These are phyloP conservation scores for Schizothorax lantsangensis DNA, from an alignment of 2,797 vertebrate genomes.

Conservation along the genomic window DNA sequence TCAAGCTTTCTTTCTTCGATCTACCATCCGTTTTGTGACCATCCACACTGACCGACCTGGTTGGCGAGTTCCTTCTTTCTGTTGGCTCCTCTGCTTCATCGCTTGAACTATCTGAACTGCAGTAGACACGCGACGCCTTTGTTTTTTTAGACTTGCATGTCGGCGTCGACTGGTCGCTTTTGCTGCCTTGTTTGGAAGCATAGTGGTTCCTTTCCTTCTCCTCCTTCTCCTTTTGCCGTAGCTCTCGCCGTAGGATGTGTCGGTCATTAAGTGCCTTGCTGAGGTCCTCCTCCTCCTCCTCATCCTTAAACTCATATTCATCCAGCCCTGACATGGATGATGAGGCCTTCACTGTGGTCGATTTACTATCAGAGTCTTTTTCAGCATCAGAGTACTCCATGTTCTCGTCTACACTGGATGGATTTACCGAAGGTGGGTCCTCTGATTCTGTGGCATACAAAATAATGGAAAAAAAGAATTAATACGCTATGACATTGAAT, in stretches of 20 bases:
- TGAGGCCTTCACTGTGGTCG: slow-evolving; percentile 80
- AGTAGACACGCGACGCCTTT: slow-evolving; percentile 87
- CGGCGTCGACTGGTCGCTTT: slow-evolving; percentile 80
- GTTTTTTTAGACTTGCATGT: slow-evolving; percentile 91
- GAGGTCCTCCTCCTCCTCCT: slow-evolving; percentile 88
- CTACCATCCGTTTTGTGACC: slow-evolving; percentile 83
- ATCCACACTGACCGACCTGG: slow-evolving; percentile 83
- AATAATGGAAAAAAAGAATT: not conserved
- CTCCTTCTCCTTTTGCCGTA: slow-evolving; percentile 87
- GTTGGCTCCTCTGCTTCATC: slow-evolving; percentile 89
- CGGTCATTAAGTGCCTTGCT: slow-evolving; percentile 93
- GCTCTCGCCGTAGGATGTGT: slow-evolving; percentile 90
- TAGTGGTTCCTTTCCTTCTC: slow-evolving; percentile 86
- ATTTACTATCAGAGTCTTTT: slow-evolving; percentile 90
- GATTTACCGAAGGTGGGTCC: slow-evolving; percentile 92
- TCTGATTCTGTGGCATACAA: slow-evolving; percentile 87
- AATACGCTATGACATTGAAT: not conserved
- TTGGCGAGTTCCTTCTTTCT: slow-evolving; percentile 85
- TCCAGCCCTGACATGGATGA: slow-evolving; percentile 87
- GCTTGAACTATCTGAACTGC: slow-evolving; percentile 95
- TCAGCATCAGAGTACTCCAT: slow-evolving; percentile 93
- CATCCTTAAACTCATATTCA: slow-evolving; percentile 99
- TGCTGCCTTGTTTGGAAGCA: slow-evolving; percentile 85
- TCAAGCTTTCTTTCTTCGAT: slow-evolving; percentile 84
- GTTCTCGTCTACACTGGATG: slow-evolving; percentile 93